These are phyloP conservation scores for Salpingus planirostris DNA, from an alignment of 2,888 invertebrate species.

Conservation along the genomic window DNA sequence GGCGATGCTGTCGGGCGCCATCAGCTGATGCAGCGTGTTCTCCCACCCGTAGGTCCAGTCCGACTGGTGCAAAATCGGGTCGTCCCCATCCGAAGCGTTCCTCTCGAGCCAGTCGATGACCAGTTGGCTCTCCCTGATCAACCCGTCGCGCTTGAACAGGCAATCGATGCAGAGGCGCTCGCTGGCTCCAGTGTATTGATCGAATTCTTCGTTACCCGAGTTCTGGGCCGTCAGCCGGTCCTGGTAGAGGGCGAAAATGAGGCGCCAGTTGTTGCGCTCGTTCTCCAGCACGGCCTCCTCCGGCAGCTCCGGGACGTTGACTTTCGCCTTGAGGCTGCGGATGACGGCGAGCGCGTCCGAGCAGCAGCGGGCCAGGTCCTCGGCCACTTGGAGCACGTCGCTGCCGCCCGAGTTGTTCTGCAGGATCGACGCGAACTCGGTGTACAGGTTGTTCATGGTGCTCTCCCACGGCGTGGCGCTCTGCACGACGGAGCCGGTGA, in stretches of 20 bases:
- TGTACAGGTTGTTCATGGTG: slow-evolving; percentile 33
- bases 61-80: slow-evolving; percentile 61
- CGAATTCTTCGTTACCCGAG: slow-evolving; percentile 32
- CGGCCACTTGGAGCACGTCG: slow-evolving; percentile 33
- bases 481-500: slow-evolving; percentile 32
- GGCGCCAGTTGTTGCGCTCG: slow-evolving; percentile 84
- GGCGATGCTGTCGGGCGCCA: slow-evolving; percentile 46
- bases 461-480: slow-evolving; percentile 32
- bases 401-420: slow-evolving; percentile 32
- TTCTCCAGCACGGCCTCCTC: slow-evolving; percentile 55
- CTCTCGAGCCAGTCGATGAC: slow-evolving; percentile 91
- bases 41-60: slow-evolving; percentile 84
- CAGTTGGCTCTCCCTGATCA: slow-evolving; percentile 62
- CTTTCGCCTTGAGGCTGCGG: slow-evolving; percentile 34
- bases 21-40: slow-evolving; percentile 74
- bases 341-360: slow-evolving; percentile 37
- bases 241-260: slow-evolving; percentile 71
- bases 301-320: slow-evolving; percentile 17
- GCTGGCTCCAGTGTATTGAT: slow-evolving; percentile 42
- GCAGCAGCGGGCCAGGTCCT: slow-evolving; percentile 37
- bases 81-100: slow-evolving; percentile 53
- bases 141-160: slow-evolving; percentile 49
- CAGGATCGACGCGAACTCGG: slow-evolving; percentile 38
- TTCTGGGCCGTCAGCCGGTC: slow-evolving; percentile 63
- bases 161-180: slow-evolving; percentile 52